phyloP scores from a whole-genome alignment of 2,113 vertebrate genomes.

The Malurus elegans region DNA sequence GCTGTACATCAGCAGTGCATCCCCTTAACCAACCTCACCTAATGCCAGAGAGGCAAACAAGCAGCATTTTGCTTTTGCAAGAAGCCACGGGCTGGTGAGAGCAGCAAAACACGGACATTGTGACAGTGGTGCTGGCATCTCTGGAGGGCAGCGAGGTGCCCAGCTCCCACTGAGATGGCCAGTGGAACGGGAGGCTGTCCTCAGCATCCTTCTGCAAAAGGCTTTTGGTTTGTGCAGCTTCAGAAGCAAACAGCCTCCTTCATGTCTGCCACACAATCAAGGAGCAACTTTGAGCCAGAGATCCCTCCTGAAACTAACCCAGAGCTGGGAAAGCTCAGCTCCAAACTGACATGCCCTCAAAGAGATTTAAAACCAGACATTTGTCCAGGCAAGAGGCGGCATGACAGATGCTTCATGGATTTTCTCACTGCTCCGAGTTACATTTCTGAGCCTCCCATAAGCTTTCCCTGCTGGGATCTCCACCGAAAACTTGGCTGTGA shows the following conservation, averaged over 20 bases:
- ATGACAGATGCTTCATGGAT: not conserved
- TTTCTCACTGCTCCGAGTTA: not conserved
- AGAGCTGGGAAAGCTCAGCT: not conserved
- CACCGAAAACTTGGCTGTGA: not conserved
- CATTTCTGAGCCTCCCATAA: not conserved
- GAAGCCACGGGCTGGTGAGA: fast-evolving
- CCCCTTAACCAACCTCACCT: not conserved
- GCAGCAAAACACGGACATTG: not conserved
- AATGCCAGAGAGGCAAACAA: not conserved
- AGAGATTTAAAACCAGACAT: not conserved
- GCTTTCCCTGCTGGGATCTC: not conserved
- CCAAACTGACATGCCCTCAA: not conserved
- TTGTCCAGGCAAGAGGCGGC: not conserved
- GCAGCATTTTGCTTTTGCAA: not conserved
- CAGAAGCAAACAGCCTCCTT: not conserved
- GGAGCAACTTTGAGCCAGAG: not conserved
- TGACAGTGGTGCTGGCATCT: not conserved
- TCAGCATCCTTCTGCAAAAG: not conserved
- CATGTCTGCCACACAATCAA: not conserved
- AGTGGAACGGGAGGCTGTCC: not conserved
- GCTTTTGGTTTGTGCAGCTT: not conserved
- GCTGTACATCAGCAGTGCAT: not conserved
- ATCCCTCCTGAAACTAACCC: not conserved
- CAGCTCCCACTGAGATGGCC: not conserved
- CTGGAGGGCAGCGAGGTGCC: fast-evolving